Evolutionary conservation across 2,888 invertebrate species (phyloP), one percentile per base, ranked within the genome.

Genomic region (Alcis repandata): DNA sequence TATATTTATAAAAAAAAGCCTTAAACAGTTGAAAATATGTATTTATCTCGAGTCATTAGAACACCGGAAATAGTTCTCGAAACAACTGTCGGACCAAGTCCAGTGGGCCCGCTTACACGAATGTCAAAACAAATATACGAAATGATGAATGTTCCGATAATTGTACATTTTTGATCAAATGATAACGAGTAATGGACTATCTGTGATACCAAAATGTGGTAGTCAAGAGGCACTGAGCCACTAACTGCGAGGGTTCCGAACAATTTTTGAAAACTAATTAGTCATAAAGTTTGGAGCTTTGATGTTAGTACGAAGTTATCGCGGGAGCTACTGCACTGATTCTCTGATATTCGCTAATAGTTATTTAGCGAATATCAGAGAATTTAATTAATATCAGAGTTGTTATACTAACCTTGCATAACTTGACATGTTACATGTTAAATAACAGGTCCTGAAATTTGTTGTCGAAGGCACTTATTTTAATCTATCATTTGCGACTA

Each of bases 101-200:
- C 59, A 63, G 60, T 64, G 63, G 57, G 63, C 62, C 62, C 59
- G 63, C 51, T 63, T 82, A 79, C 76, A 81, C 76, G 77, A 70
- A 82, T 84, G 88, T 90, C 91, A 89, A 85, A 90, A 89, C 89
- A 90, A 90, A 89, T 89, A 89, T 80, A 77, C 70, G 67, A 75
- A 74, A 88, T 91, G 90, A 91, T 91, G 79, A 83, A 92, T 91
- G 89, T 83, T 70, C 77, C 82, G 84, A 86, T 91, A 90, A 90
- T 90, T 85, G 87, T 84, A 82, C 84, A 79, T 84, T 86, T n/a
- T 81, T 82, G 88, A 88, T 90, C 82, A 22, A 45, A 15, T 63
- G 72, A 75, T 71, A 73, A 63, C 63, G 53, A 11, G 60, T 74
- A 73, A 75, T 75, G 68, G 72, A 67, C 68, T 57, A 66, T 60